Evolutionary conservation across 2,113 vertebrate species (phyloP).

Genomic region (Grantiella picta): DNA sequence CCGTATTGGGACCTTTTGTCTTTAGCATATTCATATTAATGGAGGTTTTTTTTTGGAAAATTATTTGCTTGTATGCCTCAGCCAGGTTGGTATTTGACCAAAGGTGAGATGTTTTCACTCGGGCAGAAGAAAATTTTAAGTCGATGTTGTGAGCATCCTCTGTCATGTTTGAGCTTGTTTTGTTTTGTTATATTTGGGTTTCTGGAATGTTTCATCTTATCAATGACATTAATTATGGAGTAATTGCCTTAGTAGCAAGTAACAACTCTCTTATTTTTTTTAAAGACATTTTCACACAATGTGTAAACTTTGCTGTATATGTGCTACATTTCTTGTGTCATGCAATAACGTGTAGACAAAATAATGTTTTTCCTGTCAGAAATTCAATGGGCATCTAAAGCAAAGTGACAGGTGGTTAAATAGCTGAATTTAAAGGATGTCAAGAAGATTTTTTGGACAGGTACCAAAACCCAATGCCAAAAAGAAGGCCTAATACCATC

Average conservation of each 20-base stretch:
- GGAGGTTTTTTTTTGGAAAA: background rate
- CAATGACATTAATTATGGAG: constrained; percentile 58
- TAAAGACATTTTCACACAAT: constrained; percentile 60
- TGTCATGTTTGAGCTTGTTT: background rate
- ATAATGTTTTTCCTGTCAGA: constrained; percentile 72
- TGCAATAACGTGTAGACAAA: constrained; percentile 62
- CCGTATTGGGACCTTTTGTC: background rate
- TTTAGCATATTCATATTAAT: background rate
- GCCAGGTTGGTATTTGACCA: background rate
- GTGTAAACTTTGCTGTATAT: constrained; percentile 52
- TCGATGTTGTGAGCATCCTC: background rate
- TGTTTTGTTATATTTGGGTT: constrained; percentile 37
- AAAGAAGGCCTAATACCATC: constrained; percentile 66
- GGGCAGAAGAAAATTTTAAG: background rate
- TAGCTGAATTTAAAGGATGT: constrained; percentile 69
- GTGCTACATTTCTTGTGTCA: constrained; percentile 49
- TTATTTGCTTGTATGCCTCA: background rate
- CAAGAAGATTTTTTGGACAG: constrained; percentile 72
- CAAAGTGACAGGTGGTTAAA: constrained; percentile 70
- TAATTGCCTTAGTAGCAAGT: constrained; percentile 50
- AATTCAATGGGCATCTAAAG: constrained; percentile 66
- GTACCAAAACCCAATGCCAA: constrained; percentile 67
- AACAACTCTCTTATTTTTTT: constrained; percentile 55
- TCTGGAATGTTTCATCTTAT: constrained; percentile 45
- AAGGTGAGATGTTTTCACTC: background rate